These are phyloP conservation scores for Hypselothyrea guttata DNA, from an alignment of 2,888 invertebrate species.

Conservation along the genomic window DNA sequence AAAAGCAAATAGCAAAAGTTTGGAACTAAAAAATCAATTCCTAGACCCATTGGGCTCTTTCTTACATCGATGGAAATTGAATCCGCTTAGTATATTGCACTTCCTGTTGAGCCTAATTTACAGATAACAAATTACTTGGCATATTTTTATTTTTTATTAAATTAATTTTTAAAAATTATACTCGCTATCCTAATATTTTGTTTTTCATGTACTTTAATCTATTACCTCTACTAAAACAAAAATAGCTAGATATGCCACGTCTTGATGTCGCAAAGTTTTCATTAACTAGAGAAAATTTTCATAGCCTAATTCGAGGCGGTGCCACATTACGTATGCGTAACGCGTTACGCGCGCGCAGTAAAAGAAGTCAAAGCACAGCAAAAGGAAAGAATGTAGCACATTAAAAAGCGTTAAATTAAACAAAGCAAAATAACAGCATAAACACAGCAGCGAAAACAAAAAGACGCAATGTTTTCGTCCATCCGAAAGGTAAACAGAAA, in stretches of 20 bases:
- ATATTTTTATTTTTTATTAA: too few relatives aligned
- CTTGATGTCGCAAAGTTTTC: conserved; percentile 34
- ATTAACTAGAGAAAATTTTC: conserved; percentile 52
- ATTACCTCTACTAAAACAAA: too few relatives aligned
- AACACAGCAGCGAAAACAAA: conserved; percentile 22
- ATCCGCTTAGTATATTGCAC: too few relatives aligned
- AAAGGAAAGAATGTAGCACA: conserved; percentile 31
- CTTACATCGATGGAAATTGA: too few relatives aligned
- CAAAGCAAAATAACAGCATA: conserved; percentile 39
- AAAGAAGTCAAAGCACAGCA: conserved; percentile 53
- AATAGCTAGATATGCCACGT: background rate
- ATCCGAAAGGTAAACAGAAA: conserved; percentile 50
- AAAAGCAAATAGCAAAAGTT: too few relatives aligned
- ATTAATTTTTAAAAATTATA: too few relatives aligned
- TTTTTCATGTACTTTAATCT: too few relatives aligned
- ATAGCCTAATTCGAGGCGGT: conserved; percentile 59
- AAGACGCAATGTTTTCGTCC: conserved; percentile 15
- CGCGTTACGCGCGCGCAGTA: conserved; percentile 55
- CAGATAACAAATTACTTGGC: too few relatives aligned
- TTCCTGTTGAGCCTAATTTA: too few relatives aligned
- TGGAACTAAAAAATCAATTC: too few relatives aligned
- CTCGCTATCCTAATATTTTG: too few relatives aligned
- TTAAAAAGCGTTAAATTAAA: conserved; percentile 54
- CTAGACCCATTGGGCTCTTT: too few relatives aligned
- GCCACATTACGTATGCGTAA: conserved; percentile 63